phyloP scores from a whole-genome alignment of 1,140 invertebrate genomes.

The Thaumatotibia leucotreta region DNA sequence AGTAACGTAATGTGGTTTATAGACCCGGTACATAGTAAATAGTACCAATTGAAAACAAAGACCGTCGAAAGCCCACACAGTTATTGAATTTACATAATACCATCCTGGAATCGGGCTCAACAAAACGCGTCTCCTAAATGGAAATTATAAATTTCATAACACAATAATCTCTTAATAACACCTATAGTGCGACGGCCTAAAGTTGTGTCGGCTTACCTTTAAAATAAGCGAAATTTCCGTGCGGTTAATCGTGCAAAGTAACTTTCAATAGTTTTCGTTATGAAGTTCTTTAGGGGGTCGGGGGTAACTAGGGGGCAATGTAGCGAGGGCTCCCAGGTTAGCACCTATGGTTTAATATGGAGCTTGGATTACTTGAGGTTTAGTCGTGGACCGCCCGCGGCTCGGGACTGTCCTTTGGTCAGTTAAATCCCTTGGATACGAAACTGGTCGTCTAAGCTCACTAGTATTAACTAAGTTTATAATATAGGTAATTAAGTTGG shows the following conservation, averaged over 20 bases:
- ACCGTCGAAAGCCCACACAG: slow-evolving; percentile 25
- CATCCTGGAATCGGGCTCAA: slow-evolving; percentile 33
- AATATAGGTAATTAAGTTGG: slow-evolving; percentile 2
- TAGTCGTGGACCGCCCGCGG: slow-evolving; percentile 39
- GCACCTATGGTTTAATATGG: slow-evolving; percentile 63
- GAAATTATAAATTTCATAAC: slow-evolving; percentile 53
- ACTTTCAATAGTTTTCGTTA: slow-evolving; percentile 68
- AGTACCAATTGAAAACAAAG: slow-evolving; percentile 36
- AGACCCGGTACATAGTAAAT: slow-evolving; percentile 1
- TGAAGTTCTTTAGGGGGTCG: slow-evolving; percentile 35
- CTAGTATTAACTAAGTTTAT: slow-evolving; percentile 12
- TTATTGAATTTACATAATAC: slow-evolving; percentile 59
- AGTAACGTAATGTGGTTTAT: neutral
- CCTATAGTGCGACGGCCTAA: slow-evolving; percentile 21
- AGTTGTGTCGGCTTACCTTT: slow-evolving; percentile 41
- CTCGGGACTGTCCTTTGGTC: slow-evolving; percentile 46
- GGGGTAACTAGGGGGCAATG: slow-evolving; percentile 20
- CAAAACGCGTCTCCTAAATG: slow-evolving; percentile 37
- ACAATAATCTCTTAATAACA: slow-evolving; percentile 61
- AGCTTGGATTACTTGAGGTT: slow-evolving; percentile 68
- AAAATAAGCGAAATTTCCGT: slow-evolving; percentile 45
- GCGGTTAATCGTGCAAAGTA: slow-evolving; percentile 53
- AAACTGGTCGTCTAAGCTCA: slow-evolving; percentile 18
- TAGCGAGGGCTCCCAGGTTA: slow-evolving; percentile 52
- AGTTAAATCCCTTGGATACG: slow-evolving; percentile 56